Conservation (phyloP, 2,888 invertebrate genomes). For the Ophion slaviceki region DNA sequence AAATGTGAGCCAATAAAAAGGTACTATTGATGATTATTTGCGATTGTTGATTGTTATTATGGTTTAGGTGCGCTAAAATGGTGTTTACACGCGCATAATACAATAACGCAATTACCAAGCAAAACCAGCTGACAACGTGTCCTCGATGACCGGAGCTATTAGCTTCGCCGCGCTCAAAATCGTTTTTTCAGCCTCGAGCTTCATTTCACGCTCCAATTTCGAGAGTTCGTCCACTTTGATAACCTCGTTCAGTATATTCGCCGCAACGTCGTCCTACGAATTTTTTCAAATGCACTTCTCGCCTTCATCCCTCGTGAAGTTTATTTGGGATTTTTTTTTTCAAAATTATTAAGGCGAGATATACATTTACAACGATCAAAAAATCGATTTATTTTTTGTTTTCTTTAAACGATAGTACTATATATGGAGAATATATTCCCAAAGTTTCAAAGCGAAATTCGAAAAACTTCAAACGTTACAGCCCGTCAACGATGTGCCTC, state of each 20-base stretch:
- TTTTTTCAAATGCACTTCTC: neutral
- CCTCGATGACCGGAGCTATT: constrained; percentile 93
- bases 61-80: no score
- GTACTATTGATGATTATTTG: no score
- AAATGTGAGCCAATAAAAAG: no score
- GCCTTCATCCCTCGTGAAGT: neutral
- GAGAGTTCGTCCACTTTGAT: constrained; percentile 92
- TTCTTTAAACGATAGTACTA: no score
- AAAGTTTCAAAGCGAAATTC: no score
- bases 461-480: no score
- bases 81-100: neutral
- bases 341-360: neutral
- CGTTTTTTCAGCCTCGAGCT: constrained; percentile 91
- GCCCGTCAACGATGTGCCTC: no score
- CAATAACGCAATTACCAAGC: constrained; percentile 75
- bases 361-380: no score
- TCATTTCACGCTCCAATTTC: constrained; percentile 89
- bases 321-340: neutral
- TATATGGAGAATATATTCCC: no score
- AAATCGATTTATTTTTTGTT: no score
- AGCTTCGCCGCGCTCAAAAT: constrained; percentile 94
- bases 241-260: constrained; percentile 88
- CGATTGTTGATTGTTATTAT: no score
- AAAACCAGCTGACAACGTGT: constrained; percentile 87
- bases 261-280: constrained; percentile 84